Evolutionary conservation across 2,797 vertebrate species (phyloP), one percentile per base, ranked within the genome.

Genomic region (Tragelaphus eurycerus): DNA sequence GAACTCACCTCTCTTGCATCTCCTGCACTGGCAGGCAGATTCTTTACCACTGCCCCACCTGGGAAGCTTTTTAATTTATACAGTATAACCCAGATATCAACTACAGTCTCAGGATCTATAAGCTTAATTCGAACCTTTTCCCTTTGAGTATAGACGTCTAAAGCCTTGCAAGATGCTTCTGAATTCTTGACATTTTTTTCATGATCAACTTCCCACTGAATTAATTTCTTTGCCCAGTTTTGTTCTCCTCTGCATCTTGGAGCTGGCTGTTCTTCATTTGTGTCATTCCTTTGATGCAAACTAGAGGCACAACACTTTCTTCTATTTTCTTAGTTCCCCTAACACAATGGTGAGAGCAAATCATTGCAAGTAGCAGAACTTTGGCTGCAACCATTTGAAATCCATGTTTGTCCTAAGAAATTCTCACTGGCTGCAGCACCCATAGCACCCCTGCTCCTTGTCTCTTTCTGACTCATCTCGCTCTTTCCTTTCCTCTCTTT

Each of bases 31-130:
- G 19, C 67, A 71, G 34, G 34, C 19, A 71, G 67, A 71, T 38
- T 38, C 67, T 38, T 71, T 71, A 23, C 34, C 34, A 6, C 19
- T 38, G 64, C 19, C 12, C 10, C 19, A 38, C 64, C 64, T 12
- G 2, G 34, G 67, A 38, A 71, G 34, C 67, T 71, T 46, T 76
- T 46, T 46, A 76, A 46, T 76, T 76, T 14, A 8, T 46, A 14
- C 0, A 1, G 34, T 11, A 2, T 43, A 48, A 76, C 34, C 25
- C 67, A 64, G 50, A 27, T 7, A 4, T 23, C 16, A 1, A 7
- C 79, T 14, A 2, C 14, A 23, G 38, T 64, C 64, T 64, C 43
- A 6, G 71, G 4, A 4, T 29, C 76, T 86, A 19, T 34, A 78
- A 55, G 60, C 55, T 48, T 13, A 21, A 86, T 21, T 38, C n/a